Evolutionary conservation across 2,888 invertebrate species (phyloP), one percentile per base, ranked within the genome.

Genomic region (Hesperia comma): DNA sequence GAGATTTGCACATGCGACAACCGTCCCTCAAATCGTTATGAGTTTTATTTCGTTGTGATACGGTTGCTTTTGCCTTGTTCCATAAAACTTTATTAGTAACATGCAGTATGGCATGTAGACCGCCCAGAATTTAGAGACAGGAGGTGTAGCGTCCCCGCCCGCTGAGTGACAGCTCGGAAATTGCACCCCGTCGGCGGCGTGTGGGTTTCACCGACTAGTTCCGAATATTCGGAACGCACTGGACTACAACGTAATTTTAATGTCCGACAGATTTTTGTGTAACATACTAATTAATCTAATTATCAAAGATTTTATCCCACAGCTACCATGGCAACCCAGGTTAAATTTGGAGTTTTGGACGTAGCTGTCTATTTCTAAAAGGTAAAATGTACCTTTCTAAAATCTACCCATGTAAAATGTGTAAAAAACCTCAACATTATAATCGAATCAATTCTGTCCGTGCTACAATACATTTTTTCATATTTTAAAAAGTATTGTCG

Each of bases 121-220:
- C 53, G 63, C 58, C 49, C 51, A 64, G 67, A 61, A 68, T 68
- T 68, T 67, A 64, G 61, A 61, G 68, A 61, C 53, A 63, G 71
- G 69, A 69, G 68, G 71, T 67, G 63, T 72, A 69, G 67, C 57
- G 49, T 58, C 53, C 56, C 62, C 56, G 61, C 26, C 54, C 64
- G 68, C 74, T 73, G 74, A 75, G 70, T 74, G 88, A 84, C 88
- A 83, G 77, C 76, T 81, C 77, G 87, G 88, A 87, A 87, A 88
- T 88, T 86, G 79, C 80, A 76, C 73, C 72, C 79, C 72, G 79
- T 79, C 80, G 74, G 70, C 61, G 43, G 15, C n/a, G n/a, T 46
- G n/a, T 46, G 43, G 43, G 37, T 41, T 41, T 40, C 32, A 63
- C 60, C 53, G 51, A 67, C 57, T 58, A 58, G 63, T 54, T 67